Evolutionary conservation across 92 coral and sea anemone genomes (phyloP).

Genomic region (Epizoanthus stellaris): DNA sequence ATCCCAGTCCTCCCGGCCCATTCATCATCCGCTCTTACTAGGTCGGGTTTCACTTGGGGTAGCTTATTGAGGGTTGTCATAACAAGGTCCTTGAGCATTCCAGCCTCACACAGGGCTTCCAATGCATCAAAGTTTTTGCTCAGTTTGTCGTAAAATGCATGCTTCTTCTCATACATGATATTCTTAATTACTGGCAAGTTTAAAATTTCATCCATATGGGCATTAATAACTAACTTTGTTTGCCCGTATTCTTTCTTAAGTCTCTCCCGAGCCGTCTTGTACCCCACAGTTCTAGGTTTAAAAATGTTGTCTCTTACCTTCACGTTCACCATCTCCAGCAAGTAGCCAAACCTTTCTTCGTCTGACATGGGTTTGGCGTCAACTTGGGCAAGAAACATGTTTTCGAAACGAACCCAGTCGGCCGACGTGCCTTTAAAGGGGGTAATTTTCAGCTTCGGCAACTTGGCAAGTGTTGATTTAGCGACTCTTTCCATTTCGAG

Average conservation of each 20-base stretch:
- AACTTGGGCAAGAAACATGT: constrained; percentile 43
- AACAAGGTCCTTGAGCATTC: constrained; percentile 52
- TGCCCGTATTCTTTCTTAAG: constrained; percentile 37
- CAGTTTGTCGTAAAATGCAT: constrained; percentile 47
- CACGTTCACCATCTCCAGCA: constrained; percentile 54
- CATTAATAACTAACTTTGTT: constrained; percentile 31
- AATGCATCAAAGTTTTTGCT: constrained; percentile 53
- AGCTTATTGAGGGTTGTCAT: constrained; percentile 58
- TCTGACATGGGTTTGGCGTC: constrained; percentile 50
- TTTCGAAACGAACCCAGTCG: constrained; percentile 62
- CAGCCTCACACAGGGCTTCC: constrained; percentile 58
- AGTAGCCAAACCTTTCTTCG: constrained; percentile 65
- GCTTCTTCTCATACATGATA: constrained; percentile 34
- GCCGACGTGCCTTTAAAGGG: constrained; percentile 56
- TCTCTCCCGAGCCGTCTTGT: constrained; percentile 45
- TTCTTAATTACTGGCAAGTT: constrained; percentile 51
- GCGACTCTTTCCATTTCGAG: constrained; percentile 49
- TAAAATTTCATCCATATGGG: constrained; percentile 54
- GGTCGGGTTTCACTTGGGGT: constrained; percentile 66
- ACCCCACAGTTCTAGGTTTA: constrained; percentile 32
- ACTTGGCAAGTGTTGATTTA: constrained; percentile 20
- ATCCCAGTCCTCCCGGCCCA: constrained; percentile 67
- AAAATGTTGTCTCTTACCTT: constrained; percentile 59
- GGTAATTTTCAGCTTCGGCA: constrained; percentile 52
- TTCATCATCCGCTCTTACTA: constrained; percentile 54